Conservation (phyloP, 2,797 vertebrate species). For the Lophius americanus region DNA sequence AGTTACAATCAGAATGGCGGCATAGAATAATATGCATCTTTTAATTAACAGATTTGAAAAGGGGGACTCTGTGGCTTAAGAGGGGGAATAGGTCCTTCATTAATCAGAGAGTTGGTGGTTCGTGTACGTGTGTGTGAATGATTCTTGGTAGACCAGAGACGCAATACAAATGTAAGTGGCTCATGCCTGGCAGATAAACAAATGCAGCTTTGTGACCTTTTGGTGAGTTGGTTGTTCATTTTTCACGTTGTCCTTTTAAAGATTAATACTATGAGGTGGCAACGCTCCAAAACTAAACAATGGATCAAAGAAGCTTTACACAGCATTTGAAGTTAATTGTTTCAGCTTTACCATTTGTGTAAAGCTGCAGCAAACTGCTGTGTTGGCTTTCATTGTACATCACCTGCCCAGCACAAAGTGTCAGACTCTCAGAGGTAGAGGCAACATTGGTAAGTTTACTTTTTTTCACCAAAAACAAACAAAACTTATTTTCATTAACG, state of each 20-base stretch:
- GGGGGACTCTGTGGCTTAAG: too few relatives aligned
- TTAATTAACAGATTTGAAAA: slow-evolving; percentile 1
- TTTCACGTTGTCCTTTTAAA: not conserved
- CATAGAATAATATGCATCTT: slow-evolving; percentile 30
- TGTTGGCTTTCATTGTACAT: too few relatives aligned
- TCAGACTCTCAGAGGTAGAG: too few relatives aligned
- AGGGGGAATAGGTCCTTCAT: too few relatives aligned
- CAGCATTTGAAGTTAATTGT: not conserved
- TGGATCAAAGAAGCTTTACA: not conserved
- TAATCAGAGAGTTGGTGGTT: too few relatives aligned
- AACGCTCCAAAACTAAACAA: not conserved
- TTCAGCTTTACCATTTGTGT: not conserved
- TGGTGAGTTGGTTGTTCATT: not conserved
- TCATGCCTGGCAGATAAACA: not conserved
- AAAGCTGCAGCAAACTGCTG: not conserved
- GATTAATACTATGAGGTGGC: not conserved
- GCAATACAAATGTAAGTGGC: not conserved
- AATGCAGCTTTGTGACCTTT: not conserved
- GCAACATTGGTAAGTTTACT: too few relatives aligned
- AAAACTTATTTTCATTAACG: too few relatives aligned
- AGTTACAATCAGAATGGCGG: slow-evolving; percentile 22
- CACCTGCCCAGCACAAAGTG: too few relatives aligned
- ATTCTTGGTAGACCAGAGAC: too few relatives aligned
- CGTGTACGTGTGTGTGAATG: too few relatives aligned
- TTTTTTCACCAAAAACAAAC: too few relatives aligned